Evolutionary conservation across 2,113 vertebrate genomes (phyloP).

Genomic region (Leuciscus idus): DNA sequence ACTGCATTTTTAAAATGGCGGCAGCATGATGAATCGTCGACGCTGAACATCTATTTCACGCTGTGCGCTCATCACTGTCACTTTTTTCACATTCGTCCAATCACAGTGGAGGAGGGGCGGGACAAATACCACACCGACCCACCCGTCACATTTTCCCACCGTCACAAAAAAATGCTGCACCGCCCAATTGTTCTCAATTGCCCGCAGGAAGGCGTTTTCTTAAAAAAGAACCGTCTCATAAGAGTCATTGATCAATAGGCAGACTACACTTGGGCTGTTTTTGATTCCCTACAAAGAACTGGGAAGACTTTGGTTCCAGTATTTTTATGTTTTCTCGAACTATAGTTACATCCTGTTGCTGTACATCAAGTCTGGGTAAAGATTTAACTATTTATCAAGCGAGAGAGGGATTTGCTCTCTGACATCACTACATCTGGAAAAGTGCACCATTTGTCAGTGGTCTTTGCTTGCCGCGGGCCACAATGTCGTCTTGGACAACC

Average conservation of each 20-base stretch:
- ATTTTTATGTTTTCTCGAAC: not conserved
- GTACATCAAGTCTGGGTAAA: not conserved
- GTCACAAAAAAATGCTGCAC: no score
- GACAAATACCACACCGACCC: no score
- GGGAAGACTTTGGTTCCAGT: not conserved
- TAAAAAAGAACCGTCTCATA: not conserved
- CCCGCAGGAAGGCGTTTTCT: no score
- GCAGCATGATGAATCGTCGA: no score
- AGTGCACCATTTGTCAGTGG: constrained; percentile 1
- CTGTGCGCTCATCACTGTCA: no score
- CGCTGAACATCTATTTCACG: no score
- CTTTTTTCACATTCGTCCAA: no score
- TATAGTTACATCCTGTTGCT: not conserved
- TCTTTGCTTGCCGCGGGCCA: not conserved
- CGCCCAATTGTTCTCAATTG: no score
- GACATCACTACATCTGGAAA: constrained; percentile 45
- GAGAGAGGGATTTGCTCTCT: not conserved
- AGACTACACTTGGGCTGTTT: not conserved
- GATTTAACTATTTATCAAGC: constrained; percentile 23
- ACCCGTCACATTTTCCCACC: no score
- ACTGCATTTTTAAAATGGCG: no score
- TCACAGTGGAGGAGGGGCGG: no score
- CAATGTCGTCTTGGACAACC: constrained; percentile 1
- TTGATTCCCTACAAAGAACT: not conserved
- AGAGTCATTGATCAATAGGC: not conserved